A percentile compares a stretch with the other conserved stretches of the same genome.
phyloP scores from a whole-genome alignment of 2,797 vertebrate genomes.

The Picus viridis region DNA sequence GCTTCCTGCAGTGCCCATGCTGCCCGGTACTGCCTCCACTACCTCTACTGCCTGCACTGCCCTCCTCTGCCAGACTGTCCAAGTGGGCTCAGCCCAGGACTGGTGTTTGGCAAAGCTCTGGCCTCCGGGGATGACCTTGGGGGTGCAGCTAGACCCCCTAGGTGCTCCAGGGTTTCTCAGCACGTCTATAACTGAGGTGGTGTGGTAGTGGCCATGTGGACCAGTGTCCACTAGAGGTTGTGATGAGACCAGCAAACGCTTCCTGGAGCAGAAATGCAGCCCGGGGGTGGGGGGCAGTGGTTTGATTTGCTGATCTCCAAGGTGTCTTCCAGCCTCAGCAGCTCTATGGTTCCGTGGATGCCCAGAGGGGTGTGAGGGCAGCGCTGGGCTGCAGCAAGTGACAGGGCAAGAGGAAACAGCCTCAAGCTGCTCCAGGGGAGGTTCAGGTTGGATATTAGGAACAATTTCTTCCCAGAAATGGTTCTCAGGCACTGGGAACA shows the following conservation, averaged over 20 bases:
- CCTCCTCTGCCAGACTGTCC: not conserved
- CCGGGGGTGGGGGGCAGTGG: not conserved
- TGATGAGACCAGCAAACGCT: not conserved
- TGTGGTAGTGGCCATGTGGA: not conserved
- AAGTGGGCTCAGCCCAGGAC: accelerated
- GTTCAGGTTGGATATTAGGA: no score
- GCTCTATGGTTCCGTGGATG: no score
- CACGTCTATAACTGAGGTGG: no score
- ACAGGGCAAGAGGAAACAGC: no score
- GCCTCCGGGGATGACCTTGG: no score
- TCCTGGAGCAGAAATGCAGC: not conserved
- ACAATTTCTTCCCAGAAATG: no score
- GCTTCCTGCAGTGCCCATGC: not conserved
- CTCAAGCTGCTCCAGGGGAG: no score
- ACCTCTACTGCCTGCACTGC: not conserved
- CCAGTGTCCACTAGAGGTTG: constrained; percentile 8
- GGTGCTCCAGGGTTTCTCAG: not conserved
- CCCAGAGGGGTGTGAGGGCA: no score
- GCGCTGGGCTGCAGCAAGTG: no score
- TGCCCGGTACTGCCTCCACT: not conserved
- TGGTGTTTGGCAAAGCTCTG: accelerated
- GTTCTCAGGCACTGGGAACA: no score
- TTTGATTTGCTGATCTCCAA: no score
- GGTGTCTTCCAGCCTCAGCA: no score
- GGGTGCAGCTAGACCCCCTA: not conserved